Percentiles rank a stretch among this genome's conserved stretches.
These are phyloP conservation scores for Laticauda laticaudata DNA, from an alignment of 2,113 vertebrate species.

Conservation along the genomic window DNA sequence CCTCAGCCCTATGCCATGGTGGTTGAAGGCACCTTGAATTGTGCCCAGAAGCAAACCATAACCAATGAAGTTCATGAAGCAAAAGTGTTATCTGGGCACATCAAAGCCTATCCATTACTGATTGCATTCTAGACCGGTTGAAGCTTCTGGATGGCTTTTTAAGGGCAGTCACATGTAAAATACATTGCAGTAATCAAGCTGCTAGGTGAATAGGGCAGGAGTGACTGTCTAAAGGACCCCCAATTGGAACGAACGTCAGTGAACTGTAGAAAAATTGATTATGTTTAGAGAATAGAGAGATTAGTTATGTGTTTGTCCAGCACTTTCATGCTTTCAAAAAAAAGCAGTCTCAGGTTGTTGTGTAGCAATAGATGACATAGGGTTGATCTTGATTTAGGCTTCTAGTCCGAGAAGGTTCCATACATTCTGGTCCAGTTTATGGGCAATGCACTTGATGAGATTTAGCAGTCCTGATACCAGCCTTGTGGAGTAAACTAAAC, in stretches of 20 bases:
- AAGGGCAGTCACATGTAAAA: not conserved
- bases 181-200: not conserved
- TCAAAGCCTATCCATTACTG: not conserved
- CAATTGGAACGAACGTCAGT: not conserved
- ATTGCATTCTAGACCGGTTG: not conserved
- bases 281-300: not conserved
- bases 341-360: not conserved
- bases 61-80: not conserved
- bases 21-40: not conserved
- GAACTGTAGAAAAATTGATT: not conserved
- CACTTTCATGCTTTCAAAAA: not conserved
- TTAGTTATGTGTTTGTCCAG: not conserved
- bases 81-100: not conserved
- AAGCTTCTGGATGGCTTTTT: not conserved
- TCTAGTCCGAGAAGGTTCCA: not conserved
- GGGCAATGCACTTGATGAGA: not conserved
- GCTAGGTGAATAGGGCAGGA: not conserved
- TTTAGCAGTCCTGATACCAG: not conserved
- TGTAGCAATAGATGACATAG: not conserved
- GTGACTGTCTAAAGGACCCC: not conserved
- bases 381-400: not conserved
- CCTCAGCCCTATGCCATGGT: not conserved
- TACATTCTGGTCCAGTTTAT: not conserved
- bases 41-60: not conserved
- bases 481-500: not conserved